These are phyloP conservation scores for Sciurus vulgaris DNA, from an alignment of 2,797 vertebrate genomes.

Conservation along the genomic window DNA sequence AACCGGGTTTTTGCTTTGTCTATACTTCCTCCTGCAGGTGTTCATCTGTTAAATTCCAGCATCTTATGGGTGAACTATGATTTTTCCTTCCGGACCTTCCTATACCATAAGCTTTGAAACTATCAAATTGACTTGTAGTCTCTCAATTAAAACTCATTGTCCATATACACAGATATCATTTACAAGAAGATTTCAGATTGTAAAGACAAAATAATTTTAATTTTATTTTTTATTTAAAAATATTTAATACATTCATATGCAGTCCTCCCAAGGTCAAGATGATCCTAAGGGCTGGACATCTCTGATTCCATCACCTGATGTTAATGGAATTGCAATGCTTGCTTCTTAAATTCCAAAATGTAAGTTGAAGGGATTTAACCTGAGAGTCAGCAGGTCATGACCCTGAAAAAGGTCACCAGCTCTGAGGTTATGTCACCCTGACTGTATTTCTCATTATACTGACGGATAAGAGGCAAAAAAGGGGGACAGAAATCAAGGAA, in stretches of 20 bases:
- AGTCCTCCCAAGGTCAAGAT: not conserved
- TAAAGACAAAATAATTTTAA: not conserved
- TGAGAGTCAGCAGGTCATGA: not conserved
- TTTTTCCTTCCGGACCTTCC: not conserved
- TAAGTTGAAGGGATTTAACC: not conserved
- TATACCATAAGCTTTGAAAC: not conserved
- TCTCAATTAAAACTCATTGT: not conserved
- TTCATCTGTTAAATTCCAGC: not conserved
- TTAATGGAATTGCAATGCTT: not conserved
- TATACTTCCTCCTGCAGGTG: not conserved
- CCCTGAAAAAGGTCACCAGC: not conserved
- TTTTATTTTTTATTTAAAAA: conserved; percentile 10
- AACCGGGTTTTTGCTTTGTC: not conserved
- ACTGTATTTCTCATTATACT: not conserved
- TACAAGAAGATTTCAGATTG: not conserved
- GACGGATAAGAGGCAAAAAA: not conserved
- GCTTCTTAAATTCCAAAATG: not conserved
- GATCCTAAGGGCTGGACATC: not conserved
- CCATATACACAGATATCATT: not conserved
- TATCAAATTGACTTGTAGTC: not conserved
- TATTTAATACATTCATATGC: not conserved
- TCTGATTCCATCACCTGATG: not conserved
- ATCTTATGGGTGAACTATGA: no score
- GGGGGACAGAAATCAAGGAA: not conserved
- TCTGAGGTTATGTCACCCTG: no score